Conservation (phyloP, 1,140 invertebrate genomes). For the Sycobia sp. region DNA sequence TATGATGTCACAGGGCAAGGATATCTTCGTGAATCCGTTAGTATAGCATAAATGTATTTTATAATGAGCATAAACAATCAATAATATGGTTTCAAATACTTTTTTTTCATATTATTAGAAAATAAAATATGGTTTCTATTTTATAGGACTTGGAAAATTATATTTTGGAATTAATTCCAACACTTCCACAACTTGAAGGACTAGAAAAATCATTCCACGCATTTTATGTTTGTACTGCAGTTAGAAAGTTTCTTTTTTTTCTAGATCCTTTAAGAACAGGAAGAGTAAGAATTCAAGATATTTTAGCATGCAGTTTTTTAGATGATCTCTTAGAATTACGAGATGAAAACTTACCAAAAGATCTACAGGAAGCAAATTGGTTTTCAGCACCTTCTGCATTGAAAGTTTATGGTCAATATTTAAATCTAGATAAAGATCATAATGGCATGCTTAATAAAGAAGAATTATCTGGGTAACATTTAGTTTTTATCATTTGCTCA, state of each 20-base stretch:
- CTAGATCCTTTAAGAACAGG: slow-evolving; percentile 87
- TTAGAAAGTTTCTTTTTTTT: slow-evolving; percentile 95
- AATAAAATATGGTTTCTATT: slow-evolving; percentile 6
- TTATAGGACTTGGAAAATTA: slow-evolving; percentile 92
- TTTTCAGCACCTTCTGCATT: slow-evolving; percentile 91
- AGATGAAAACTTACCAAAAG: slow-evolving; percentile 83
- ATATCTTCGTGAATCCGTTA: slow-evolving; percentile 84
- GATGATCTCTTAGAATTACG: slow-evolving; percentile 87
- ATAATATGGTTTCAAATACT: not conserved
- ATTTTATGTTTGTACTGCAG: slow-evolving; percentile 95
- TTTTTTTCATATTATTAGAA: slow-evolving; percentile 1
- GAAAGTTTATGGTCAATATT: slow-evolving; percentile 89
- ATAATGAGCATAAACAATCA: too few relatives aligned
- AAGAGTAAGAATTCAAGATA: slow-evolving; percentile 87
- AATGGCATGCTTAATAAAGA: slow-evolving; percentile 94
- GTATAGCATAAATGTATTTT: slow-evolving; percentile 38
- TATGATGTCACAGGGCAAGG: slow-evolving; percentile 94
- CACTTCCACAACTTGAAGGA: slow-evolving; percentile 85
- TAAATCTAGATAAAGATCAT: slow-evolving; percentile 91
- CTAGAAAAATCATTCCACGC: slow-evolving; percentile 92
- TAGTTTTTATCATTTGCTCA: slow-evolving; percentile 2
- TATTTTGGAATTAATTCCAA: slow-evolving; percentile 90
- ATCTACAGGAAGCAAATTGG: slow-evolving; percentile 89
- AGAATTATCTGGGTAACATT: slow-evolving; percentile 77
- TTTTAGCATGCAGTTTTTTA: slow-evolving; percentile 88